These are phyloP conservation scores for Oreocharis arfaki DNA, from an alignment of 2,113 vertebrate species.

Conservation along the genomic window DNA sequence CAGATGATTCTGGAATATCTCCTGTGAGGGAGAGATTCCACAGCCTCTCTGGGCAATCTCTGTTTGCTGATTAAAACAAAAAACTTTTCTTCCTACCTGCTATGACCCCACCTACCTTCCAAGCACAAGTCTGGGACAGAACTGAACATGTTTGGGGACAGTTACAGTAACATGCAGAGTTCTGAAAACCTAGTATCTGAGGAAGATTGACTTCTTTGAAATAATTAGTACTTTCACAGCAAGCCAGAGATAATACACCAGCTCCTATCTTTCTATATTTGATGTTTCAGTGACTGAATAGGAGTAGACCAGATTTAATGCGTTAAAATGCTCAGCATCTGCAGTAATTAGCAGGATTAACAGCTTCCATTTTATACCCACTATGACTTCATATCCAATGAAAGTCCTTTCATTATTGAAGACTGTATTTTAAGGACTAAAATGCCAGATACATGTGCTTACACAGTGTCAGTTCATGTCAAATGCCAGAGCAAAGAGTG, in stretches of 20 bases:
- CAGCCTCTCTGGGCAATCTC: background rate
- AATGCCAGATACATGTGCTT: background rate
- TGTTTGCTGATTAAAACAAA: background rate
- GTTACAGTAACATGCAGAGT: background rate
- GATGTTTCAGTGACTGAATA: background rate
- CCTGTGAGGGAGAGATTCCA: background rate
- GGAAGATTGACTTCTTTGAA: background rate
- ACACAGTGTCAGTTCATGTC: background rate
- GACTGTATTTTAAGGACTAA: background rate
- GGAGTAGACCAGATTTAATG: background rate
- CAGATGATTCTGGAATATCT: background rate
- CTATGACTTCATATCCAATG: background rate
- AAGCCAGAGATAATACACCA: background rate
- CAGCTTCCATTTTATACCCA: background rate
- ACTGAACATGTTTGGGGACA: background rate
- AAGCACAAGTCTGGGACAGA: background rate
- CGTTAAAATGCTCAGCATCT: background rate
- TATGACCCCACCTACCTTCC: background rate
- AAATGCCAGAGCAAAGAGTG: background rate
- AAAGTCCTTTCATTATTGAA: background rate
- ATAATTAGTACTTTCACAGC: background rate
- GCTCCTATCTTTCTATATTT: background rate
- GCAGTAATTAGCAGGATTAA: background rate
- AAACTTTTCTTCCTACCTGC: background rate
- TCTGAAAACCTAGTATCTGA: background rate